Percentiles rank a stretch among this genome's conserved stretches.
Evolutionary conservation across 2,797 vertebrate species (phyloP).

Genomic region (Cottoperca gobio): DNA sequence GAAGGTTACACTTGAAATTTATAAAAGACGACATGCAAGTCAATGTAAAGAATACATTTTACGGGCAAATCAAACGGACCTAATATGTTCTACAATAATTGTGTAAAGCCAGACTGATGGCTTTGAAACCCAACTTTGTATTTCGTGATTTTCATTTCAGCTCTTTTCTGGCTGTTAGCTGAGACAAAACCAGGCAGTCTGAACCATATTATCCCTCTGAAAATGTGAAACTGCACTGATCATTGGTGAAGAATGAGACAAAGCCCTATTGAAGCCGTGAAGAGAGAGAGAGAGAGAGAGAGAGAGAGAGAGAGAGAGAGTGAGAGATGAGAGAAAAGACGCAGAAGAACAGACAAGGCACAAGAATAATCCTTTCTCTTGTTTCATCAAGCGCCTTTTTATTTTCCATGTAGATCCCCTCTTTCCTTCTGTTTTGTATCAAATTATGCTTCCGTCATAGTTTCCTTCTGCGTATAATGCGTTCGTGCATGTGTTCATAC

Average conservation of each 20-base stretch:
- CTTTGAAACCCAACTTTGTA: not conserved
- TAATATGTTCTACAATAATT: not conserved
- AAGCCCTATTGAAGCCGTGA: slow-evolving; percentile 52
- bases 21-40: not conserved
- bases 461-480: slow-evolving; percentile 42
- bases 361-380: slow-evolving; percentile 58
- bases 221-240: slow-evolving; percentile 20
- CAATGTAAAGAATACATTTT: not conserved
- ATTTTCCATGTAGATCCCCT: slow-evolving; percentile 52
- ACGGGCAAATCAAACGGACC: not conserved
- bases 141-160: not conserved
- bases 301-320: slow-evolving; percentile 10
- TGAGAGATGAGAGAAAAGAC: slow-evolving; percentile 10
- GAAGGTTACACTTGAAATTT: not conserved
- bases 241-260: slow-evolving; percentile 42
- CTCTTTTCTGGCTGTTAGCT: not conserved
- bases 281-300: slow-evolving; percentile 11
- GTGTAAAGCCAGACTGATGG: not conserved
- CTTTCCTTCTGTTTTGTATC: slow-evolving; percentile 39
- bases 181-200: not conserved
- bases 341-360: slow-evolving; percentile 29
- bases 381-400: slow-evolving; percentile 50
- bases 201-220: slow-evolving; percentile 21
- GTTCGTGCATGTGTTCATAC: slow-evolving; percentile 23
- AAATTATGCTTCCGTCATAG: slow-evolving; percentile 48